Evolutionary conservation across 35 echinoderm and acorn worm species (phyloP).

Genomic region (Apostichopus parvimensis): DNA sequence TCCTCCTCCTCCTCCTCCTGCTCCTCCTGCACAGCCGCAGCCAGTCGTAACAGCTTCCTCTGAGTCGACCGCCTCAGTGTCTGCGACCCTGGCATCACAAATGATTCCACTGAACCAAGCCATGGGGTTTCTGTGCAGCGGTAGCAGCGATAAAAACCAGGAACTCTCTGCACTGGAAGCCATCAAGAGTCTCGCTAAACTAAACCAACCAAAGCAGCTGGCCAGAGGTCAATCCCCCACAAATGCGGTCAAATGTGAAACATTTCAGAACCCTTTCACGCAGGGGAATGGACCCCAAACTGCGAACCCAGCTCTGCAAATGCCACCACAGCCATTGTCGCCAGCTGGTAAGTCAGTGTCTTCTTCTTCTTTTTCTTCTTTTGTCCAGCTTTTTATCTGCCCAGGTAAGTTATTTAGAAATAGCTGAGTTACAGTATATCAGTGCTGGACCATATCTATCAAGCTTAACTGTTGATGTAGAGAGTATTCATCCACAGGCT

Average conservation of each 20-base stretch:
- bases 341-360: slow-evolving; percentile 20
- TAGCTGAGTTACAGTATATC: too few species aligned
- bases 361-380: neutral
- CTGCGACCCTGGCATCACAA: neutral
- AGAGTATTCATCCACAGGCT: too few species aligned
- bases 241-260: slow-evolving; percentile 25
- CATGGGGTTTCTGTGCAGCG: slow-evolving; percentile 31
- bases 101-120: slow-evolving; percentile 40
- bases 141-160: slow-evolving; percentile 27
- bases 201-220: slow-evolving; percentile 51
- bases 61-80: neutral
- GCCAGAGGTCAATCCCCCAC: slow-evolving; percentile 18
- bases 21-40: neutral
- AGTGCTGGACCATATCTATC: too few species aligned
- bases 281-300: slow-evolving; percentile 30
- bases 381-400: too few species aligned
- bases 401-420: too few species aligned
- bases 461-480: too few species aligned
- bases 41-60: neutral
- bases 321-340: slow-evolving; percentile 31
- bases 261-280: slow-evolving; percentile 32
- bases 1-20: neutral
- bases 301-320: slow-evolving; percentile 46
- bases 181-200: slow-evolving; percentile 59
- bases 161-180: slow-evolving; percentile 61